Evolutionary conservation across 2,888 invertebrate genomes (phyloP).

Genomic region (Listrodromus nycthemerus): DNA sequence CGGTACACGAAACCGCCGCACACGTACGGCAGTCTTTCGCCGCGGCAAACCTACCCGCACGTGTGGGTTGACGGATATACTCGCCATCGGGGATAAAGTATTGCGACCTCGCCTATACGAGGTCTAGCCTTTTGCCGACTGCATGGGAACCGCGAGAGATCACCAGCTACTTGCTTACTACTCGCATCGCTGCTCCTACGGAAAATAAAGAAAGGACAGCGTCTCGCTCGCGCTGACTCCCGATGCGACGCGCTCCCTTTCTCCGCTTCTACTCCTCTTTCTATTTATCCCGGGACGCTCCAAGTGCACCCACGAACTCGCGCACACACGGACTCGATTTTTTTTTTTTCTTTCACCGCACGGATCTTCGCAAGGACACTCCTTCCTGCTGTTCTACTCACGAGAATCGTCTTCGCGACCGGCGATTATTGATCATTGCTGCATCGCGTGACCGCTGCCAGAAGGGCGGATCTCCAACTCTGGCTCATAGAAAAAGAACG

Average conservation of each 20-base stretch:
- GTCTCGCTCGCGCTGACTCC: neutral
- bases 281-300: conserved; percentile 38
- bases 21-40: conserved; percentile 4
- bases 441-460: neutral
- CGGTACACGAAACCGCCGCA: conserved; percentile 1
- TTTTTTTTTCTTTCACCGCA: conserved; percentile 1
- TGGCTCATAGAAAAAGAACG: neutral
- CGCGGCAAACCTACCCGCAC: conserved; percentile 20
- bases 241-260: conserved; percentile 54
- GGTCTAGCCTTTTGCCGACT: conserved; percentile 40
- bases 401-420: neutral
- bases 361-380: conserved; percentile 36
- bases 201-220: conserved; percentile 50
- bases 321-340: conserved; percentile 2
- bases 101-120: conserved; percentile 52
- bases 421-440: neutral
- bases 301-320: conserved; percentile 10
- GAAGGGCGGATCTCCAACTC: neutral
- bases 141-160: conserved; percentile 50
- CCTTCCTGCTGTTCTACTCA: conserved; percentile 13
- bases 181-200: conserved; percentile 28
- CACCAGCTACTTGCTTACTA: conserved; percentile 26
- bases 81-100: conserved; percentile 49
- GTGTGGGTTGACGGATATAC: conserved; percentile 62
- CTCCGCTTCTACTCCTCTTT: conserved; percentile 47